Evolutionary conservation across 2,113 vertebrate genomes (phyloP), one percentile per base, ranked within the genome.

Genomic region (Ictalurus punctatus): DNA sequence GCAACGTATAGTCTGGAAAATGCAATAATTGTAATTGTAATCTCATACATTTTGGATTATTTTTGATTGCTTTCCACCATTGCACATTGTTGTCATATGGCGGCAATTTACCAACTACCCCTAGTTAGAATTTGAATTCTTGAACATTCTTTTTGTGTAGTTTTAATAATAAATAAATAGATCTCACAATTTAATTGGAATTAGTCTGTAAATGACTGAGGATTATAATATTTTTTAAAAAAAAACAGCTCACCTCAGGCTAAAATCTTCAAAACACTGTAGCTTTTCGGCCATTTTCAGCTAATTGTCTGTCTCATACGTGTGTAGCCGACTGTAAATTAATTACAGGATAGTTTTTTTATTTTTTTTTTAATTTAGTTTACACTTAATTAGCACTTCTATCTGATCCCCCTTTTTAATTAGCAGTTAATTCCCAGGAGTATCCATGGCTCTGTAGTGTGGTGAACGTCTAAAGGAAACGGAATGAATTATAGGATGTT

Each of bases 361-460:
- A 8, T 80, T 80, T 52, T 80, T 80, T 52, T 80, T 80, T 56
- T 7, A 3, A 82, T 59, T 81, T 83, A 40, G 17, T 83, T 83
- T 83, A 25, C 23, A 37, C 54, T 59, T 83, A 59, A 83, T 83
- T 83, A 61, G 81, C 21, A 34, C 21, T 61, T 83, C 21, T 61
- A 83, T 83, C 61, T 61, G 21, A 83, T 40, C 34, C 14, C 8
- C 56, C 19, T 83, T 37, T 81, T 58, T 83, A 83, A 83, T 83
- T 83, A 83, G n/a, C n/a, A 59, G 56, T 34, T 83, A 37, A 40
- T 61, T 40, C 81, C 10, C 81, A 37, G 81, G 19, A 61, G 56
- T 1, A 37, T 61, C 21, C 81, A 23, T 4, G 2, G 81, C 56
- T 23, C 30, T 61, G 81, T 8, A 14, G 76, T 79, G 52, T 19